These are phyloP conservation scores for Proisotoma minuta DNA, from an alignment of 2,888 invertebrate genomes.

Conservation along the genomic window DNA sequence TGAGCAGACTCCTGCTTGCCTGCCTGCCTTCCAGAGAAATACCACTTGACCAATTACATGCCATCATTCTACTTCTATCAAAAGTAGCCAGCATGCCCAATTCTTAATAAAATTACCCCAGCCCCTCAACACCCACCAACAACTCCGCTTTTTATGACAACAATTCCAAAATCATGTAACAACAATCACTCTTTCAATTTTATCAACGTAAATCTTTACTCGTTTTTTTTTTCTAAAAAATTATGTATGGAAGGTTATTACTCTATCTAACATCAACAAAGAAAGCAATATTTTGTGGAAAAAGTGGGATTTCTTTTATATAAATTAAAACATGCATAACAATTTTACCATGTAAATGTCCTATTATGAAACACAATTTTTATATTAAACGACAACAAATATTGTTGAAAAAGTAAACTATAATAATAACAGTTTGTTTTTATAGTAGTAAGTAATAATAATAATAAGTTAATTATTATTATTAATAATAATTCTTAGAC, in stretches of 20 bases:
- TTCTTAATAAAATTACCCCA: conserved; percentile 4
- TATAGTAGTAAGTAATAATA: too few relatives aligned
- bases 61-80: conserved; percentile 22
- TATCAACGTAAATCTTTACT: conserved; percentile 5
- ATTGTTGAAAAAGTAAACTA: conserved; percentile 2
- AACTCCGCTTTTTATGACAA: neutral
- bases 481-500: too few relatives aligned
- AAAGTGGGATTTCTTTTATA: conserved; percentile 2
- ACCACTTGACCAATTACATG: conserved; percentile 36
- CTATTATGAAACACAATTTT: neutral
- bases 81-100: neutral
- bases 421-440: too few relatives aligned
- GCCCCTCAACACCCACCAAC: neutral
- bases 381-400: too few relatives aligned
- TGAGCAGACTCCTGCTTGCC: neutral
- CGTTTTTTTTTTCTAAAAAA: neutral
- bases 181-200: neutral
- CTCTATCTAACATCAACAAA: conserved; percentile 3
- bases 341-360: conserved; percentile 14
- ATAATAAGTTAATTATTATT: too few relatives aligned
- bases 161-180: too few relatives aligned
- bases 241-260: neutral
- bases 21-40: neutral
- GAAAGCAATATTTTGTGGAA: too few relatives aligned
- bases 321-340: conserved; percentile 14